Percentiles rank a stretch among this genome's conserved stretches.
Evolutionary conservation across 2,113 vertebrate species (phyloP).

Genomic region (Cromileptes altivelis): DNA sequence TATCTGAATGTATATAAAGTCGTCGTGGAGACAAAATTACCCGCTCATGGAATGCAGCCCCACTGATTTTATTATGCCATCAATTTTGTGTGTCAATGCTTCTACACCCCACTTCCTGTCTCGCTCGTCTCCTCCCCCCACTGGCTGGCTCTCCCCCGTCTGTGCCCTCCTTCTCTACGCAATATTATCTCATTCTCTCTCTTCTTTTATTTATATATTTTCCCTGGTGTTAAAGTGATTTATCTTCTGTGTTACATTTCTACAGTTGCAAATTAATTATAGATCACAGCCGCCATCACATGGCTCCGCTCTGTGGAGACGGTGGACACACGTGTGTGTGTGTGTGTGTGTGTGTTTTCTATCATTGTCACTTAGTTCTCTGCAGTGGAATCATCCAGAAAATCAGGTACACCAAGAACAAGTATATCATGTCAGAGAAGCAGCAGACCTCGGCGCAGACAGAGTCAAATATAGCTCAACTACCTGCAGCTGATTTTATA

Average conservation of each 20-base stretch:
- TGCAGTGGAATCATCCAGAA: slow-evolving; percentile 45
- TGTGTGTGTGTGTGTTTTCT: slow-evolving; percentile 30
- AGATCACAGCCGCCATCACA: slow-evolving; percentile 54
- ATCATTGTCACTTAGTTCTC: not conserved
- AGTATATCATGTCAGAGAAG: slow-evolving; percentile 4
- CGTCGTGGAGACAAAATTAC: not conserved
- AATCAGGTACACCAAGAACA: slow-evolving; percentile 17
- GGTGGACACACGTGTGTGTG: slow-evolving; percentile 3
- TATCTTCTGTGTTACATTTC: slow-evolving; percentile 61
- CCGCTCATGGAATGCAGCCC: slow-evolving; percentile 10
- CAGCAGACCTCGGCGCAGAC: not conserved
- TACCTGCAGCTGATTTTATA: slow-evolving; percentile 18
- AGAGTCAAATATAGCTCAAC: slow-evolving; percentile 6
- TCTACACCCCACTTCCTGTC: slow-evolving; percentile 50
- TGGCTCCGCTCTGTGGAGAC: slow-evolving; percentile 25
- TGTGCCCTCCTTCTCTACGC: not conserved
- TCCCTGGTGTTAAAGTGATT: slow-evolving; percentile 61
- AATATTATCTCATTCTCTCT: slow-evolving; percentile 45
- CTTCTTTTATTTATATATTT: slow-evolving; percentile 67
- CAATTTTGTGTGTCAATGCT: slow-evolving; percentile 38
- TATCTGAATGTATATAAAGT: slow-evolving; percentile 4
- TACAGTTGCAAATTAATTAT: slow-evolving; percentile 62
- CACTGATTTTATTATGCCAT: slow-evolving; percentile 51
- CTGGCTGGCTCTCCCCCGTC: not conserved
- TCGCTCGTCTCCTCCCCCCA: slow-evolving; percentile 40